Base-by-base conservation (phyloP, 1,140 invertebrate species). In the Orius insidiosus region DNA sequence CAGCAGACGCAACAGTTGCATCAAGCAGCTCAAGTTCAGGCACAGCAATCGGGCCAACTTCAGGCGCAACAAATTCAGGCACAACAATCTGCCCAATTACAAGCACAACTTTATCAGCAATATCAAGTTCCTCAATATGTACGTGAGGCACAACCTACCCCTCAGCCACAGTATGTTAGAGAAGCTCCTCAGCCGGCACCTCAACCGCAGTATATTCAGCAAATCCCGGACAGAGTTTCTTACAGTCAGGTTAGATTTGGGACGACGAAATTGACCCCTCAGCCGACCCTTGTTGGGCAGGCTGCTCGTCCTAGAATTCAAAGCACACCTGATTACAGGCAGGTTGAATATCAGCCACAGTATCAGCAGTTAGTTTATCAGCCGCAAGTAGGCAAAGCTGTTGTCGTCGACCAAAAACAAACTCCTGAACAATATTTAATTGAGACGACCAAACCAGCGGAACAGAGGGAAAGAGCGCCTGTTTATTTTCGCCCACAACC, bases 361-460 rank as follows among this genome's bases (percentile, higher is more conserved):
- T 18, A 40, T 5, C 9, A 18, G 11, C 9, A 40, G 9, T 13
- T 18, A 40, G 13, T 18, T 13, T 18, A 14, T 10, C 38, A 13
- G 4, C 11, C 38, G 13, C 11, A 36, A 36, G n/a, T 13, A 2
- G 18, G 13, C 4, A 13, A 13, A 14, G 2, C n/a, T 15, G 11
- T 40, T 10, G 15, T 18, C 10, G 38, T 40, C 11, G 18, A 40
- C 6, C n/a, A 36, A n/a, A n/a, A 15, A n/a, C 38, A 40, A 40
- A 40, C 38, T 40, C 38, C 38, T 10, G 18, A 40, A 10, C 38
- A 40, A 18, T 40, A 40, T 18, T 10, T 40, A 4, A 40, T 40
- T 10, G 38, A 40, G 18, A 40, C 38, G 9, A 14, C 38, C 11
- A 13, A 40, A 15, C 9, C 18, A 13, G 38, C 13, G 15, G 24